Percentiles rank a stretch among this genome's conserved stretches.
phyloP scores from a whole-genome alignment of 2,113 vertebrate genomes.

The Dicerorhinus sumatrensis region DNA sequence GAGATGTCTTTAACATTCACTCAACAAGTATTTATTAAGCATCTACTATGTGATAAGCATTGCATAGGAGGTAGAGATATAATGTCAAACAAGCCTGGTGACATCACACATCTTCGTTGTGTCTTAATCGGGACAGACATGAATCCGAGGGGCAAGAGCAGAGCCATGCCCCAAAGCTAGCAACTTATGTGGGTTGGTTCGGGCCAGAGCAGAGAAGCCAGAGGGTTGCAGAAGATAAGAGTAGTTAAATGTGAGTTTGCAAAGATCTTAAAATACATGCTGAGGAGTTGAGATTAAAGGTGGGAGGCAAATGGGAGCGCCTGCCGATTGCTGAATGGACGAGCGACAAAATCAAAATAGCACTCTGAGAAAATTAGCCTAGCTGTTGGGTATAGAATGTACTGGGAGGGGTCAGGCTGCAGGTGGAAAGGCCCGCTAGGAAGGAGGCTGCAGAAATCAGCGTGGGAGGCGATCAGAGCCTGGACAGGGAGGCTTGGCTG shows the following conservation, averaged over 20 bases:
- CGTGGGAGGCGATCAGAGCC: not conserved
- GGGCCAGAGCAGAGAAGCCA: constrained; percentile 28
- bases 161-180: not conserved
- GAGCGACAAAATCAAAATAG: constrained; percentile 72
- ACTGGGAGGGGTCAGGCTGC: constrained; percentile 40
- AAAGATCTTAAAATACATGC: constrained; percentile 74
- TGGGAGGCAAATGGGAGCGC: constrained; percentile 76
- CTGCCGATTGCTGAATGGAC: constrained; percentile 68
- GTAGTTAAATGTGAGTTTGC: constrained; percentile 69
- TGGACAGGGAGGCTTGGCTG: not conserved
- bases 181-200: not conserved
- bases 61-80: not conserved
- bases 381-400: constrained; percentile 54
- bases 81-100: not conserved
- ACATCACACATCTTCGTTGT: not conserved
- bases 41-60: not conserved
- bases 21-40: constrained; percentile 25
- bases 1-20: not conserved
- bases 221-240: constrained; percentile 52
- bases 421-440: constrained; percentile 6
- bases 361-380: constrained; percentile 69
- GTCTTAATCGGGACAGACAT: not conserved
- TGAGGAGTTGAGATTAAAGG: constrained; percentile 77
- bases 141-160: not conserved
- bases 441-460: constrained; percentile 55